Evolutionary conservation across 2,888 invertebrate genomes (phyloP).

Genomic region (Julus scanicus): DNA sequence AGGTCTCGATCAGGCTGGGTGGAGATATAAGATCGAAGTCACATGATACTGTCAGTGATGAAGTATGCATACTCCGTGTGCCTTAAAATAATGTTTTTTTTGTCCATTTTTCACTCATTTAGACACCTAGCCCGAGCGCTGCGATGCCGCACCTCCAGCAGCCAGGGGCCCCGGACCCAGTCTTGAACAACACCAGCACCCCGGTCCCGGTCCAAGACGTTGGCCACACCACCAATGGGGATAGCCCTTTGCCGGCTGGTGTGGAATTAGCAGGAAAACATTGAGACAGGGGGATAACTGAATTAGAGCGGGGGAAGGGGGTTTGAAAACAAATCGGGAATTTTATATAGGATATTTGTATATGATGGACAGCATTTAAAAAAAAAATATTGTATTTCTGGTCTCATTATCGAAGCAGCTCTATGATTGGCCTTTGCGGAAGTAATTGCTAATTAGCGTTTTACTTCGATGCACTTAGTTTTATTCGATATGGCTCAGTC

Average conservation of each 20-base stretch:
- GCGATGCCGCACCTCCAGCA: neutral
- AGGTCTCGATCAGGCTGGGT: too few species aligned
- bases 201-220: neutral
- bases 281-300: neutral
- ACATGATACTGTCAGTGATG: too few species aligned
- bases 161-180: neutral
- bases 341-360: conserved; percentile 42
- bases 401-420: conserved; percentile 42
- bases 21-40: too few species aligned
- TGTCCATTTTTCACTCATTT: neutral
- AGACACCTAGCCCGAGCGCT: conserved; percentile 27
- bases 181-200: neutral
- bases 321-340: conserved; percentile 39
- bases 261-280: conserved; percentile 32
- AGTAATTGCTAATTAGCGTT: neutral
- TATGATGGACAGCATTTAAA: conserved; percentile 41
- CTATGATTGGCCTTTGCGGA: conserved; percentile 34
- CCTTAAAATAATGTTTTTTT: neutral
- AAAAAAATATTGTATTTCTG: conserved; percentile 18
- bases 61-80: too few species aligned
- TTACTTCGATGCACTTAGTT: conserved; percentile 16
- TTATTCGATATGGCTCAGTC: neutral
- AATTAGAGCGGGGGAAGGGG: conserved; percentile 32
- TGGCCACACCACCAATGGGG: conserved; percentile 21
- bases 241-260: neutral